These are phyloP conservation scores for Thymelicus acteon DNA, from an alignment of 2,888 invertebrate species.

Conservation along the genomic window DNA sequence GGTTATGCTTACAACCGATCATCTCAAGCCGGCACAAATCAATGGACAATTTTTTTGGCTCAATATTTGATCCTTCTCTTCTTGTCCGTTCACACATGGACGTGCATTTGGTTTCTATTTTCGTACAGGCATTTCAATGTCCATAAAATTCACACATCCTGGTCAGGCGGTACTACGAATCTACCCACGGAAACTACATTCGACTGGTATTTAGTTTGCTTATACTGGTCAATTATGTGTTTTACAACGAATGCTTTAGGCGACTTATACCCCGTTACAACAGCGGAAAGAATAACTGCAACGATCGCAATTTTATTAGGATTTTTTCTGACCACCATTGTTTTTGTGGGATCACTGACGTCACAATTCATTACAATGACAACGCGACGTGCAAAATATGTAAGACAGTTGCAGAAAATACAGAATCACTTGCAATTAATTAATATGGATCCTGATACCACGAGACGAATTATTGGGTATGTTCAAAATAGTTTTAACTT, in stretches of 20 bases:
- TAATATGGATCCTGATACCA: slow-evolving; percentile 69
- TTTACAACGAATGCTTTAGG: slow-evolving; percentile 77
- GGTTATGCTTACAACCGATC: slow-evolving; percentile 72
- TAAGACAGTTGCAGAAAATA: slow-evolving; percentile 72
- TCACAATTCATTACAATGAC: slow-evolving; percentile 80
- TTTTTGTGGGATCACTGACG: slow-evolving; percentile 80
- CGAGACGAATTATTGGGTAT: slow-evolving; percentile 73
- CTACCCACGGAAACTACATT: slow-evolving; percentile 68
- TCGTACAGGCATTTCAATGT: slow-evolving; percentile 69
- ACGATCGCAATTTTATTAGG: slow-evolving; percentile 71
- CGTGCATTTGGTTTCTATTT: slow-evolving; percentile 77
- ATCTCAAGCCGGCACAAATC: slow-evolving; percentile 77
- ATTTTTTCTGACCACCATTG: slow-evolving; percentile 75
- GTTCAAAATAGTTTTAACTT: not conserved
- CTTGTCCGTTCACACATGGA: slow-evolving; percentile 75
- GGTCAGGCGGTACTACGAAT: slow-evolving; percentile 67
- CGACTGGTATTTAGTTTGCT: slow-evolving; percentile 78
- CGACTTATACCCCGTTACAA: slow-evolving; percentile 75
- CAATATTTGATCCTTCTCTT: slow-evolving; percentile 76
- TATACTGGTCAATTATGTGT: slow-evolving; percentile 78
- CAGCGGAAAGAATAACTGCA: slow-evolving; percentile 68
- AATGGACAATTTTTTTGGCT: slow-evolving; percentile 77
- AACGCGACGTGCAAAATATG: slow-evolving; percentile 74
- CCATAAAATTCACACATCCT: slow-evolving; percentile 64
- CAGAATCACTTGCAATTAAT: slow-evolving; percentile 73